Percentiles rank a stretch among this genome's conserved stretches.
Evolutionary conservation across 2,113 vertebrate species (phyloP).

Genomic region (Stigmatopora argus): DNA sequence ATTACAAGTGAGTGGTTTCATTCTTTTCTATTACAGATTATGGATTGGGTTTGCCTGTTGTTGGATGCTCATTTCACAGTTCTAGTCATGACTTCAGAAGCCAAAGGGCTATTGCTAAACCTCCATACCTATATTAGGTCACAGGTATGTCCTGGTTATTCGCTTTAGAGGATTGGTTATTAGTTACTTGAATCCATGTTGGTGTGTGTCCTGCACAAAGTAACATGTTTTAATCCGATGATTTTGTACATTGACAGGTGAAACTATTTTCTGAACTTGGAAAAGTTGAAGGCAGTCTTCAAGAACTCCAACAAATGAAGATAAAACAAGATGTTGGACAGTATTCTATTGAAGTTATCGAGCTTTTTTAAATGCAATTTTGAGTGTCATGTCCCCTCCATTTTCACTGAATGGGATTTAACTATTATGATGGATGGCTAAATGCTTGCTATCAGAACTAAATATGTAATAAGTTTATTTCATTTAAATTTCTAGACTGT

Average conservation of each 20-base stretch:
- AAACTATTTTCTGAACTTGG: conserved; percentile 85
- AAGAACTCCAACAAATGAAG: conserved; percentile 74
- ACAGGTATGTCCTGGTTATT: conserved; percentile 71
- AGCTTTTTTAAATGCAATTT: conserved; percentile 74
- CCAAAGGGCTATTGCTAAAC: conserved; percentile 74
- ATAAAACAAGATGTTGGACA: conserved; percentile 64
- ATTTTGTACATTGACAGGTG: conserved; percentile 66
- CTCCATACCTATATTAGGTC: conserved; percentile 83
- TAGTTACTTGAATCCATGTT: not conserved
- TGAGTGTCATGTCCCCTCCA: conserved; percentile 8
- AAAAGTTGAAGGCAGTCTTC: conserved; percentile 87
- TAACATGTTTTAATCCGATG: not conserved
- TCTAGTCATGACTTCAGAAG: conserved; percentile 87
- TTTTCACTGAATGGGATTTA: conserved; percentile 16
- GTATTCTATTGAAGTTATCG: conserved; percentile 90
- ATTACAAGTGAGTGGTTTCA: not conserved
- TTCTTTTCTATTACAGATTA: conserved; percentile 68
- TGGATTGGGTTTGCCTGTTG: conserved; percentile 92
- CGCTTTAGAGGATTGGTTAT: not conserved
- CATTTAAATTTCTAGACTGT: not conserved
- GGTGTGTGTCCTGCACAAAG: not conserved
- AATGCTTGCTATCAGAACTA: not conserved
- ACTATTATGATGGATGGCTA: not conserved
- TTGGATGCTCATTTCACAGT: conserved; percentile 92
- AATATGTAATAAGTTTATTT: not conserved